Conservation (phyloP, 2,888 invertebrate genomes). For the Priocnemis perturbator region DNA sequence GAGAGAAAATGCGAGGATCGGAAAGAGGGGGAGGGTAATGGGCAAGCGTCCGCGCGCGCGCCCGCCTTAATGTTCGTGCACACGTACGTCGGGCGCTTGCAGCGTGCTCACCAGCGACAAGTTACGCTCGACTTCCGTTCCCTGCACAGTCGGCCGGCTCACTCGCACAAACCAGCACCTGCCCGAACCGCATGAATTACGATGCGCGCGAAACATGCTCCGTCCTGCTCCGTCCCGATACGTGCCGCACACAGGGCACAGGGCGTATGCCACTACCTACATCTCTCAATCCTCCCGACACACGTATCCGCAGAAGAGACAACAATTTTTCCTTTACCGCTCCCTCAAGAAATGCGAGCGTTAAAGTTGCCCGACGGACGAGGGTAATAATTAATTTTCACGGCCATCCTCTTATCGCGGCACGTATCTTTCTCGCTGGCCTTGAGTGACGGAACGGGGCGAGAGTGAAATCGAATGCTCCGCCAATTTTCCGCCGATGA, state of each 20-base stretch:
- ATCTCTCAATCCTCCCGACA: no score
- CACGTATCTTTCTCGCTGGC: no score
- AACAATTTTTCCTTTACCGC: neutral
- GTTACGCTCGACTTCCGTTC: slow-evolving; percentile 53
- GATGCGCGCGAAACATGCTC: slow-evolving; percentile 8
- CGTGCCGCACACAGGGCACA: no score
- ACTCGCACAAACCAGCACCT: slow-evolving; percentile 36
- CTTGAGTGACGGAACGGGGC: no score
- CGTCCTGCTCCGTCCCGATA: no score
- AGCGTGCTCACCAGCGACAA: slow-evolving; percentile 24
- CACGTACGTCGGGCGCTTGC: neutral
- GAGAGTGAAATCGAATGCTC: no score
- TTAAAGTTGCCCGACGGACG: neutral
- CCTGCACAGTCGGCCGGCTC: slow-evolving; percentile 14
- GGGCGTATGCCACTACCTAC: no score
- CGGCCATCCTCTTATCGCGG: no score
- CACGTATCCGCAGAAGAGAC: neutral
- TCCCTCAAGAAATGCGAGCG: neutral
- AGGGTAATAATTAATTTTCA: no score
- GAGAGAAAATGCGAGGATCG: slow-evolving; percentile 17
- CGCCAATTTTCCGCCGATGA: no score
- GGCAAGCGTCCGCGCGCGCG: slow-evolving; percentile 23
- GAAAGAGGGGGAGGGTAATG: slow-evolving; percentile 17
- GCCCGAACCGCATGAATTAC: slow-evolving; percentile 47
- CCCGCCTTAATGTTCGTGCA: slow-evolving; percentile 6